Evolutionary conservation across 2,113 vertebrate genomes (phyloP).

Genomic region (Macquaria australasica): DNA sequence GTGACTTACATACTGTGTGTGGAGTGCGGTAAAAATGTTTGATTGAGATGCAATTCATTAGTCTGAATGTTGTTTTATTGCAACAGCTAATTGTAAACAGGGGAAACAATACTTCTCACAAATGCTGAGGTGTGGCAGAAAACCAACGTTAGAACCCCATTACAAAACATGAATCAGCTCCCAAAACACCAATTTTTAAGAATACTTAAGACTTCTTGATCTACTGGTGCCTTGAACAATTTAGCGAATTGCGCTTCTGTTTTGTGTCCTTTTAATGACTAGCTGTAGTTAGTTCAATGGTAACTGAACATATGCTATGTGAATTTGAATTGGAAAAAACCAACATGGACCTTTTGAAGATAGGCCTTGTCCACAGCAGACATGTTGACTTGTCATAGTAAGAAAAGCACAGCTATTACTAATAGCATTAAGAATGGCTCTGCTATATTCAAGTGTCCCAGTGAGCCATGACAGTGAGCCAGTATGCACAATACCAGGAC

Average conservation of each 20-base stretch:
- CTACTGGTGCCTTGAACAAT: neutral
- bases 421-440: conserved; percentile 6
- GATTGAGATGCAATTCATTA: neutral
- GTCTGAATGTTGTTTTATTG: neutral
- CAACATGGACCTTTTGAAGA: neutral
- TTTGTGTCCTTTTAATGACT: conserved; percentile 3
- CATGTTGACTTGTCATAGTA: neutral
- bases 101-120: neutral
- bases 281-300: conserved; percentile 7
- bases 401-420: neutral
- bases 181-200: neutral
- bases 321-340: conserved; percentile 12
- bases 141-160: neutral
- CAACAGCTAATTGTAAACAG: neutral
- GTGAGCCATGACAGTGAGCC: neutral
- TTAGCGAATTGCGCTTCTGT: neutral
- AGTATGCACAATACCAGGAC: neutral
- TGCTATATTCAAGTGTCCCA: conserved; percentile 9
- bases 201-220: neutral
- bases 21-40: neutral
- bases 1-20: neutral
- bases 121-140: neutral
- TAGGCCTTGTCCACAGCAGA: neutral
- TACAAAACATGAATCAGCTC: neutral
- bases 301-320: conserved; percentile 7